Conservation (phyloP, 2,113 vertebrate species). For the Sprattus sprattus region DNA sequence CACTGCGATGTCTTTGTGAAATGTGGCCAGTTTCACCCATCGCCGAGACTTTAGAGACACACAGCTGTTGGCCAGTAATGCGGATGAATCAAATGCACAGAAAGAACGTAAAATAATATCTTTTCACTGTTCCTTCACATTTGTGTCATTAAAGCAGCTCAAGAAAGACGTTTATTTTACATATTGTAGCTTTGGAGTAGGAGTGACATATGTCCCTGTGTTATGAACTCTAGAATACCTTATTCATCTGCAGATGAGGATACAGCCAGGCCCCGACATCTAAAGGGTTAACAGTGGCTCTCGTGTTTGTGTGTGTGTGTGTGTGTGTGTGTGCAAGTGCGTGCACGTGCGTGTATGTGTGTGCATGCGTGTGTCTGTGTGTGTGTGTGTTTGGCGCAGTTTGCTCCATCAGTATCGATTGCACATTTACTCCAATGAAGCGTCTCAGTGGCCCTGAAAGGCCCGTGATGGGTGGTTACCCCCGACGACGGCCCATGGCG, state of each 20-base stretch:
- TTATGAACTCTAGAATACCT: background rate
- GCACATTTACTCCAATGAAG: constrained; percentile 61
- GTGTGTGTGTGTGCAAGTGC: constrained; percentile 12
- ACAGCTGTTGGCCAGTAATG: too few relatives aligned
- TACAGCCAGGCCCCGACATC: background rate
- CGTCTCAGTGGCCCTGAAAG: constrained; percentile 56
- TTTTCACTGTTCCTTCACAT: background rate
- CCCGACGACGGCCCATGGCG: constrained; percentile 52
- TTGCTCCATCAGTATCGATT: constrained; percentile 53
- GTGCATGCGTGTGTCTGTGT: background rate
- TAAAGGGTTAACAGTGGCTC: background rate
- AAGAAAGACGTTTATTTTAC: background rate
- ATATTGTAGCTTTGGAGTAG: background rate
- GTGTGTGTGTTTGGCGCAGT: constrained; percentile 29
- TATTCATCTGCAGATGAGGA: background rate
- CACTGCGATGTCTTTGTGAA: too few relatives aligned
- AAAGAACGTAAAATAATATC: too few relatives aligned
- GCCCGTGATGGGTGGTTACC: constrained; percentile 55
- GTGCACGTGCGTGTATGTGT: constrained; percentile 33
- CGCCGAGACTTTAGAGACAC: too few relatives aligned
- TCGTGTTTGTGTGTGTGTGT: background rate
- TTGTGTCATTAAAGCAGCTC: background rate
- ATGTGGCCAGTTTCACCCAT: too few relatives aligned
- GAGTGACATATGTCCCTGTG: background rate
- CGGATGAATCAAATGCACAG: too few relatives aligned